Evolutionary conservation across 2,888 invertebrate genomes (phyloP), one percentile per base, ranked within the genome.

Genomic region (Netelia virgata): DNA sequence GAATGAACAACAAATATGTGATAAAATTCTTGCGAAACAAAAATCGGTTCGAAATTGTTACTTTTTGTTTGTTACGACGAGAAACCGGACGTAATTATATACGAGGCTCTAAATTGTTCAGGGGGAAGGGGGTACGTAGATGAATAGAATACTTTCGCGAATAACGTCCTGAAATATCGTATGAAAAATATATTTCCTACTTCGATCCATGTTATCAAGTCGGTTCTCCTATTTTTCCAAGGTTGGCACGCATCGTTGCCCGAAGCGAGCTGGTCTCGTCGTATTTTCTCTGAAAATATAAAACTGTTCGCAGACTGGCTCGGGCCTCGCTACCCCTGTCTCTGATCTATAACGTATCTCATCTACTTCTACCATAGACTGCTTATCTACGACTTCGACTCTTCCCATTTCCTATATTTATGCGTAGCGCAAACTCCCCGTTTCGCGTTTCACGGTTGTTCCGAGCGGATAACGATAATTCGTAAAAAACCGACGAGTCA

Each of bases 211-310:
- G 11, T 41, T 8, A 16, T 28, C 70, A 14, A 28, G 43, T 57
- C 55, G 64, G 50, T 64, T 73, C 80, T 53, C 68, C 59, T 84
- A 84, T 84, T 84, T 84, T 82, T 47, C 63, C 70, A 82, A 78
- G 66, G 78, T 82, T 82, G 82, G 82, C 82, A 84, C 82, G 84
- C 84, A 66, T 82, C 84, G 78, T 82, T 84, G 75, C 75, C 84
- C 78, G 64, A 50, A 41, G 69, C 64, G 50, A 76, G 10, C 10
- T 11, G 23, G 28, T 55, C 63, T 76, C 83, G 83, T 85, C 83
- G 83, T 85, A 83, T 85, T 85, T 85, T 83, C 85, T 83, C 63
- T 64, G 80, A 83, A 85, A 85, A 83, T 80, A 83, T 83, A 73
- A 79, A 80, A 79, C 80, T 83, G 66, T 79, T 77, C 83, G 68